These are phyloP conservation scores for Nicator chloris DNA, from an alignment of 2,113 vertebrate genomes.

Conservation along the genomic window DNA sequence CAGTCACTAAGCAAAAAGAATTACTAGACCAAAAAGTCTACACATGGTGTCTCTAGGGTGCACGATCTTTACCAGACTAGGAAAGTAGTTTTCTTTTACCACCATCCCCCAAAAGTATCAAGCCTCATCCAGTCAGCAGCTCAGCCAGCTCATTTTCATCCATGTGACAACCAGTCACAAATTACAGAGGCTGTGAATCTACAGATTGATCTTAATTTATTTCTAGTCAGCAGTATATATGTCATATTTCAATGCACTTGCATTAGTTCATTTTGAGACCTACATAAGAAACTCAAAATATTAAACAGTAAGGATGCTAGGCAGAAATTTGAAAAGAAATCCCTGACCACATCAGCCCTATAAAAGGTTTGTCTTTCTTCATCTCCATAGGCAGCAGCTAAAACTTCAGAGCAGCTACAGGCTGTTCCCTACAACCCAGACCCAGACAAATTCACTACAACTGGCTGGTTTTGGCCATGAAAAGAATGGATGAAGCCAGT, in stretches of 20 bases:
- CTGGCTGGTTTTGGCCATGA: not conserved
- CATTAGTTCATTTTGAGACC: not conserved
- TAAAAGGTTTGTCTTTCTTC: not conserved
- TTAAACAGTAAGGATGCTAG: not conserved
- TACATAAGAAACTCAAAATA: not conserved
- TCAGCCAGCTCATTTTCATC: not conserved
- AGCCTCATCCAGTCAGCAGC: not conserved
- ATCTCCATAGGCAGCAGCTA: not conserved
- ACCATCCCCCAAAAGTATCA: accelerated
- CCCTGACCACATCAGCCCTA: not conserved
- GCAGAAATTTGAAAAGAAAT: not conserved
- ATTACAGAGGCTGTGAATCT: not conserved
- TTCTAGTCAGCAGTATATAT: not conserved
- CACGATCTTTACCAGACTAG: not conserved
- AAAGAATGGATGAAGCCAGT: not conserved
- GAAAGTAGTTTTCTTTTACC: not conserved
- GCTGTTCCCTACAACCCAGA: not conserved
- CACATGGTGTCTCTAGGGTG: not conserved
- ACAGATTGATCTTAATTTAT: not conserved
- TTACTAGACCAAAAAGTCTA: not conserved
- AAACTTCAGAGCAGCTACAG: not conserved
- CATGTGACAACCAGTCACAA: not conserved
- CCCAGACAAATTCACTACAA: not conserved
- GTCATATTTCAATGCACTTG: not conserved
- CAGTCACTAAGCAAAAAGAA: not conserved